Evolutionary conservation across 2,797 vertebrate genomes (phyloP), one percentile per base, ranked within the genome.

Genomic region (Gadopsis marmoratus): DNA sequence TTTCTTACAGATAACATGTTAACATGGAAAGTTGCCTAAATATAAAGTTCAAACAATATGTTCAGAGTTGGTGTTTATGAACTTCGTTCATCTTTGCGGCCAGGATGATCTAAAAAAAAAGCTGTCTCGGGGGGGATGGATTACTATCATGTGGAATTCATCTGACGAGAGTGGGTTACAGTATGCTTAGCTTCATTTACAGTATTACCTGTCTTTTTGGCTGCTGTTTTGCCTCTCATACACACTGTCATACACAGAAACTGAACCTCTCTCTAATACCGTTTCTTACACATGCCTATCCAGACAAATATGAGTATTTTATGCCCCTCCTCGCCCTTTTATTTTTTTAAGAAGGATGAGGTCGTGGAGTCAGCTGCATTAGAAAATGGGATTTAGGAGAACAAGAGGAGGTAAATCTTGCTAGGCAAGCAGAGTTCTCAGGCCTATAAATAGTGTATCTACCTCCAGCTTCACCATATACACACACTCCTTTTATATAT

Each of bases 381-480:
- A 69, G 65, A 84, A 83, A 84, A 75, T 47, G 7, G 67, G 76
- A 91, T 92, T 92, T 79, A 63, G 33, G 47, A 59, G 65, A 88
- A 74, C 16, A 75, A 71, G 48, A 72, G 43, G 69, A 70, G 66
- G 76, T 82, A 87, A 89, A 83, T 86, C 80, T 82, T 62, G 55
- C 76, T 84, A 81, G 58, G 78, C 72, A 81, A 79, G 70, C 59
- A n/a, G 41, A 74, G 53, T 71, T 74, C 68, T 77, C 62, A 61
- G 5, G 43, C 58, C 64, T 82, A 74, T 77, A 89, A 86, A 90
- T 86, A 83, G 73, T 55, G 35, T 68, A 79, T 73, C 82, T 79
- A 86, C 77, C 71, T 78, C 54, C 47, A 84, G 63, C 66, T 71
- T 70, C 19, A 64, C 47, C 29, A 50, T 47, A 60, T 12, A 60